Percentiles rank a stretch among this genome's conserved stretches.
Evolutionary conservation across 2,113 vertebrate genomes (phyloP).

Genomic region (Sitta europaea): DNA sequence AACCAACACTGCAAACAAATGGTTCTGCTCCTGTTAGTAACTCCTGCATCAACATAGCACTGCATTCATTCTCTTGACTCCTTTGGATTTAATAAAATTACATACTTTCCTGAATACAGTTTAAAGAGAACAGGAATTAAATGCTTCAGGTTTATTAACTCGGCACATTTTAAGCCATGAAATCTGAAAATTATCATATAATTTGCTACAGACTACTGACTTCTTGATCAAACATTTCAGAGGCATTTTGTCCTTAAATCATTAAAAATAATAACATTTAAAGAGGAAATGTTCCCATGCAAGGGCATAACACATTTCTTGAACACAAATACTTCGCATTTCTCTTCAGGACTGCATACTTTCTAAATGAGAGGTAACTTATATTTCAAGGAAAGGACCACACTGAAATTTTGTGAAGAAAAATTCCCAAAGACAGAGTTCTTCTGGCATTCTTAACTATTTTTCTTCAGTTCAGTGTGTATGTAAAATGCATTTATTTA

Average conservation of each 20-base stretch:
- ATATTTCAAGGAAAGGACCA: background rate
- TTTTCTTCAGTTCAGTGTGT: background rate
- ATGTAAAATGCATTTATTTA: background rate
- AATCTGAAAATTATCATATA: background rate
- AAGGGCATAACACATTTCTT: background rate
- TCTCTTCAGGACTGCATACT: background rate
- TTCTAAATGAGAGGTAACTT: background rate
- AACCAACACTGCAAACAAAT: background rate
- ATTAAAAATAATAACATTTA: background rate
- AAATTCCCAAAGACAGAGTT: background rate
- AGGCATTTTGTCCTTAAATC: background rate
- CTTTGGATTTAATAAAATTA: background rate
- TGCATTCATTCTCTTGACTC: background rate
- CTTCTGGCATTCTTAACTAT: background rate
- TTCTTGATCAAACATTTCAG: background rate
- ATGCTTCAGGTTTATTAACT: fast-evolving
- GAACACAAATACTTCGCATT: background rate
- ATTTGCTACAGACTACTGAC: background rate
- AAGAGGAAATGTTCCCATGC: background rate
- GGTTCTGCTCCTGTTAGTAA: background rate
- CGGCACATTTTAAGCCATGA: background rate
- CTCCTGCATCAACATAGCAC: background rate
- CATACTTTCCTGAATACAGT: background rate
- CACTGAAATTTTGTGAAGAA: background rate
- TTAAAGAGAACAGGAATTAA: background rate